Conservation (phyloP, 1,140 invertebrate species). For the Temnothorax curvispinosus region DNA sequence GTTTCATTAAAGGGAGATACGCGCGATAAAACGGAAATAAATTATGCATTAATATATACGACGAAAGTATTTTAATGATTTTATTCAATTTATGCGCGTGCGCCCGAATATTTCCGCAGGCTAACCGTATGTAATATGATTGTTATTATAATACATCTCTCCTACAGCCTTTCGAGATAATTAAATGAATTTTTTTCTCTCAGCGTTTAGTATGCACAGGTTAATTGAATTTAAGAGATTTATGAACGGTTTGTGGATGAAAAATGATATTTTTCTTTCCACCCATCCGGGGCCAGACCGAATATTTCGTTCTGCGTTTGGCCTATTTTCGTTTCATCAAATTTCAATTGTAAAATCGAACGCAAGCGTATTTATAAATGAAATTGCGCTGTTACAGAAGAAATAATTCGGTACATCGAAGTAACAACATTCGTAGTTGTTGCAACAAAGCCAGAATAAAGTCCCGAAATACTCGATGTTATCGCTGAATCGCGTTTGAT, state of each 20-base stretch:
- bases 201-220: not conserved
- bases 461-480: not conserved
- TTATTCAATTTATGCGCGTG: not conserved
- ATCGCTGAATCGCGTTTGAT: not conserved
- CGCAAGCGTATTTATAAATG: not conserved
- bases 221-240: slow-evolving; percentile 26
- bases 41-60: not conserved
- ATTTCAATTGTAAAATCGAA: slow-evolving; percentile 19
- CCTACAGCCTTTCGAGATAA: not conserved
- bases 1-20: not conserved
- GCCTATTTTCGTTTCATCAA: slow-evolving; percentile 28
- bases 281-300: not conserved
- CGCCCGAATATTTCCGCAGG: not conserved
- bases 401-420: slow-evolving; percentile 9
- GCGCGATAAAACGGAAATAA: slow-evolving; percentile 8
- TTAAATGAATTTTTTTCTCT: not conserved
- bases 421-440: not conserved
- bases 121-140: not conserved
- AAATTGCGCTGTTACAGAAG: not conserved
- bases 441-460: not conserved
- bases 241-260: not conserved
- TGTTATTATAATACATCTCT: slow-evolving; percentile 1
- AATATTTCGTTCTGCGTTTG: not conserved
- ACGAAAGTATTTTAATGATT: not conserved
- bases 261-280: slow-evolving; percentile 2